Base-by-base conservation (phyloP, 2,888 invertebrate genomes). In the Allygus modestus region DNA sequence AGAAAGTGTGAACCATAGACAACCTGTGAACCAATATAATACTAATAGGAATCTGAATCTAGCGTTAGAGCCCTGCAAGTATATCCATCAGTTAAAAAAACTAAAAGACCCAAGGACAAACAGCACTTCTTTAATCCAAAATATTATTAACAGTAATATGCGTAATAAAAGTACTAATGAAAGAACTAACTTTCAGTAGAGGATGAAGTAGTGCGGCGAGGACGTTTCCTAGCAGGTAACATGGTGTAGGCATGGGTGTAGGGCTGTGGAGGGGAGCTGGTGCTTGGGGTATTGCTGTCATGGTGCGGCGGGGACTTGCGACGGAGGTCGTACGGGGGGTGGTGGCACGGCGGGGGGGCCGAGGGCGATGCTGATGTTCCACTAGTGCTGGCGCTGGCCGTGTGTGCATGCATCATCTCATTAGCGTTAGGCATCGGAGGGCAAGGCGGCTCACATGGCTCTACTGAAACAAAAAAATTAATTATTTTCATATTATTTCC, bases 321-420 rank as follows among this genome's bases (percentile, higher is more conserved):
- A 86, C 97, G 93, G 89, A 97, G 92, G 91, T 97, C 97, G 90
- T 97, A 97, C 0, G 97, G 97, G 87, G 97, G 96, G 90, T 97
- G 97, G 91, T 97, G 90, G 90, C 23, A 81, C 0, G 84, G 81
- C 5, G 84, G 84, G 4, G 75, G 51, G 9, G 46, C 46, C 1
- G 82, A 71, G 7, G 84, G 81, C 20, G 90, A 91, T 26, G 90
- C 90, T 46, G 23, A 20, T 4, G 28, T 65, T 2, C 23, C 23
- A 23, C 58, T 58, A 46, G 90, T 90, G 87, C 92, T 92, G 87
- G 92, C 46, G 92, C 87, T 92, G 91, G 87, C 91, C 90, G 88
- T 93, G 92, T 88, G 92, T 31, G 79, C 77, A 20, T 82, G 77
- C 65, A 82, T 82, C 65, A 84, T 71, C 69, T 79, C 84, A 20